Evolutionary conservation across 1,140 invertebrate species (phyloP).

Genomic region (Oedothorax gibbosus): DNA sequence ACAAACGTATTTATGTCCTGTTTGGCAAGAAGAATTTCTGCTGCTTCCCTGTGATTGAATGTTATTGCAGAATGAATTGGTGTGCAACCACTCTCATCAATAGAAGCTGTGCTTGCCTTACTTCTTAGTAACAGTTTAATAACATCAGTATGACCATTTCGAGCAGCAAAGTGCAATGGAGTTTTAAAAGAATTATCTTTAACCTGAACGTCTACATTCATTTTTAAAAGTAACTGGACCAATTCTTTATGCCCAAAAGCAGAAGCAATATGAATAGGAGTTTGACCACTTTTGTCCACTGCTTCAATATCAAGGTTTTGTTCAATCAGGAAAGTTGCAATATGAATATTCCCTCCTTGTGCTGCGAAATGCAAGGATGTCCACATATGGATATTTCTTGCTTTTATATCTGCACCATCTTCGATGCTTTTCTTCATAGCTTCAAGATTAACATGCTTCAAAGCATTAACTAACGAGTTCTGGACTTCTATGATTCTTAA

Average conservation of each 20-base stretch:
- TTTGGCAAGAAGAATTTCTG: conserved; percentile 12
- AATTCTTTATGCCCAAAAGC: neutral
- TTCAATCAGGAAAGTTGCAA: too few species aligned
- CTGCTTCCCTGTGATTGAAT: too few species aligned
- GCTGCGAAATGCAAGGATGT: conserved; percentile 19
- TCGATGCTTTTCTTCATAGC: neutral
- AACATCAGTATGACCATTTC: neutral
- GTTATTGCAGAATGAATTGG: too few species aligned
- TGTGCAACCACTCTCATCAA: too few species aligned
- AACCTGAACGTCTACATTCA: neutral
- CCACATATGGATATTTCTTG: neutral
- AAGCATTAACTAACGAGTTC: conserved; percentile 6
- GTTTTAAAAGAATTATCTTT: conserved; percentile 5
- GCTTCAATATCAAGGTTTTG: too few species aligned
- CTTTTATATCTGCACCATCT: conserved; percentile 34
- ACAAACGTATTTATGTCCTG: conserved; percentile 1
- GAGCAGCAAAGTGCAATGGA: conserved; percentile 25
- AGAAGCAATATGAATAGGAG: conserved; percentile 15
- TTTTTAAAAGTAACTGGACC: conserved; percentile 9
- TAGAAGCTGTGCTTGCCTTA: too few species aligned
- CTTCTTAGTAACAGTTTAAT: neutral
- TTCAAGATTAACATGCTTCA: neutral
- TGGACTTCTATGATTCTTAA: conserved; percentile 10
- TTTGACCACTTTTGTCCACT: too few species aligned
- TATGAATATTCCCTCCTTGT: too few species aligned